phyloP scores from a whole-genome alignment of 2,113 vertebrate genomes.

The Polyodon spathula region DNA sequence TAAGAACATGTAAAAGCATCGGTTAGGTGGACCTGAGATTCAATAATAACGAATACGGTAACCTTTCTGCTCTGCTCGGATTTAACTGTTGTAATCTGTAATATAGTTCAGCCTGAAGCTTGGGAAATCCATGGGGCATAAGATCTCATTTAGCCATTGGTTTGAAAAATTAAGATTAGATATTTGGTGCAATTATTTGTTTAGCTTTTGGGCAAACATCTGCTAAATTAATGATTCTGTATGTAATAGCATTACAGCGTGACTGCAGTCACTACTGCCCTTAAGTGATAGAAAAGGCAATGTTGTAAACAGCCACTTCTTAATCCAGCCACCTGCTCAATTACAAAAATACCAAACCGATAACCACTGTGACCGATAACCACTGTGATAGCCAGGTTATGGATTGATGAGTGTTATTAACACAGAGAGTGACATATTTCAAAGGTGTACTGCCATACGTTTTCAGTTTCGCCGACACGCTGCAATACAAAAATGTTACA shows the following conservation, averaged over 20 bases:
- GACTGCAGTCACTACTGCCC: background rate
- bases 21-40: too few relatives aligned
- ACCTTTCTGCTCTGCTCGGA: too few relatives aligned
- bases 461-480: background rate
- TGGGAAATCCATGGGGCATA: background rate
- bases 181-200: background rate
- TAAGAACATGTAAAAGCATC: too few relatives aligned
- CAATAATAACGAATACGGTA: too few relatives aligned
- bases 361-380: too few relatives aligned
- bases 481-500: background rate
- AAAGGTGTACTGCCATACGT: background rate
- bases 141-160: background rate
- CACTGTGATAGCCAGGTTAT: background rate
- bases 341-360: too few relatives aligned
- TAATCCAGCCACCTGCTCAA: too few relatives aligned
- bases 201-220: slow-evolving; percentile 4
- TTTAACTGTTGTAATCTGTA: background rate
- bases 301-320: too few relatives aligned
- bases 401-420: background rate
- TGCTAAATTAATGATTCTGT: slow-evolving; percentile 1
- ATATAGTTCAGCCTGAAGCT: background rate
- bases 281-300: background rate
- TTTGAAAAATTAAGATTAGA: background rate
- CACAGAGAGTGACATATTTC: background rate
- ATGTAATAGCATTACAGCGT: background rate